Evolutionary conservation across 2,888 invertebrate species (phyloP).

Genomic region (Steinernema carpocapsae): DNA sequence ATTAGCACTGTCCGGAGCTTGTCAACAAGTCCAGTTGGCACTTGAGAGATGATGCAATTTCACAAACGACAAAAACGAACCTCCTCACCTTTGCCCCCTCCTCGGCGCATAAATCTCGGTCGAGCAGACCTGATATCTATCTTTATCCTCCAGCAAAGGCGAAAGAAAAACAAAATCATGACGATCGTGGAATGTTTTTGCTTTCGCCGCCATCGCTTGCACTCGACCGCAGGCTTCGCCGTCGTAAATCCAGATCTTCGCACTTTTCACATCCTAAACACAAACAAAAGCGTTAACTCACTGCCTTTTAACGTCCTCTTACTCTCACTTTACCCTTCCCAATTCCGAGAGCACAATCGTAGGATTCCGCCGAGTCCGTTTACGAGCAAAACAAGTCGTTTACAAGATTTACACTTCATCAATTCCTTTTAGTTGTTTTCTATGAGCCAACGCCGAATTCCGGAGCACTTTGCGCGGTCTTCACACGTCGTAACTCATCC

Average conservation of each 20-base stretch:
- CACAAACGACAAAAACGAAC: too few relatives aligned
- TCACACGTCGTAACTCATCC: neutral
- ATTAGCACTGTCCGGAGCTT: neutral
- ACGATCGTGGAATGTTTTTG: neutral
- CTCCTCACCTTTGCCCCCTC: too few relatives aligned
- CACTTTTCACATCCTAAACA: slow-evolving; percentile 16
- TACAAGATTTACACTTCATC: slow-evolving; percentile 29
- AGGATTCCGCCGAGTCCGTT: neutral
- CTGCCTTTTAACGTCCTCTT: neutral
- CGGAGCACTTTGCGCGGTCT: neutral
- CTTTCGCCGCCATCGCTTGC: neutral
- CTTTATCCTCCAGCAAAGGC: neutral
- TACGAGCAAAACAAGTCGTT: slow-evolving; percentile 21
- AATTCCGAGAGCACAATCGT: neutral
- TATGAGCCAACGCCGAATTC: neutral
- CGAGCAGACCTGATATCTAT: too few relatives aligned
- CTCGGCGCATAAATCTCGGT: too few relatives aligned
- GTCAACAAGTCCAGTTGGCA: slow-evolving; percentile 8
- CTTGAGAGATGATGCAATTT: neutral
- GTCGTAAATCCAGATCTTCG: slow-evolving; percentile 15
- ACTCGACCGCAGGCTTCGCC: neutral
- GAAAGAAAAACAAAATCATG: slow-evolving; percentile 2
- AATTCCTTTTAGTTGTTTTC: neutral
- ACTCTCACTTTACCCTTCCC: neutral
- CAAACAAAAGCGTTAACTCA: slow-evolving; percentile 9